Evolutionary conservation across 2,888 invertebrate genomes (phyloP).

Genomic region (Lathronympha strigana): DNA sequence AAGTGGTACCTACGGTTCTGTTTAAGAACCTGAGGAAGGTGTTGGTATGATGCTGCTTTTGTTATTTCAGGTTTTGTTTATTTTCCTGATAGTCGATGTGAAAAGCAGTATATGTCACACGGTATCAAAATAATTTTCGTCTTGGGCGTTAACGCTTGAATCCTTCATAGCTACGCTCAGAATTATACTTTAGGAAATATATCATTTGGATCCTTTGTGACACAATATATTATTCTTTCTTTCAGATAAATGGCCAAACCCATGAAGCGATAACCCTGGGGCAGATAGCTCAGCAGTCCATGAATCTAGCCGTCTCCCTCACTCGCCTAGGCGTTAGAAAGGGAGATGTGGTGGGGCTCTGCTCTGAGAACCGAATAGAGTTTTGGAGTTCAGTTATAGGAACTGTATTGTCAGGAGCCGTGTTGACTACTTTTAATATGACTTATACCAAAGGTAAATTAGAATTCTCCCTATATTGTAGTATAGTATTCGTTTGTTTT

Average conservation of each 20-base stretch:
- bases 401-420: constrained; percentile 58
- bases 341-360: constrained; percentile 65
- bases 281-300: constrained; percentile 61
- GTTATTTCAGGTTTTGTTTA: too few relatives aligned
- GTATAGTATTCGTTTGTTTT: too few relatives aligned
- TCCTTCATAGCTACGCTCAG: background rate
- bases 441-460: constrained; percentile 31
- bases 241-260: constrained; percentile 67
- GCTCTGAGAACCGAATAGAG: constrained; percentile 67
- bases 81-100: too few relatives aligned
- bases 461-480: background rate
- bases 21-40: too few relatives aligned
- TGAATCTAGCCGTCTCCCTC: constrained; percentile 71
- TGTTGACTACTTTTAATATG: constrained; percentile 54
- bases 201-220: too few relatives aligned
- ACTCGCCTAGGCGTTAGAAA: constrained; percentile 63
- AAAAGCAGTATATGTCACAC: too few relatives aligned
- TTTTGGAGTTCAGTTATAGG: constrained; percentile 64
- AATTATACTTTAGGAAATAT: background rate
- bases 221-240: background rate
- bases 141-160: too few relatives aligned
- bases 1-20: too few relatives aligned
- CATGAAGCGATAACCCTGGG: constrained; percentile 57
- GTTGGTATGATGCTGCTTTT: too few relatives aligned
- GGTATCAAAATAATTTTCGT: too few relatives aligned